These are phyloP conservation scores for Sipha flava DNA, from an alignment of 1,140 invertebrate genomes.

Conservation along the genomic window DNA sequence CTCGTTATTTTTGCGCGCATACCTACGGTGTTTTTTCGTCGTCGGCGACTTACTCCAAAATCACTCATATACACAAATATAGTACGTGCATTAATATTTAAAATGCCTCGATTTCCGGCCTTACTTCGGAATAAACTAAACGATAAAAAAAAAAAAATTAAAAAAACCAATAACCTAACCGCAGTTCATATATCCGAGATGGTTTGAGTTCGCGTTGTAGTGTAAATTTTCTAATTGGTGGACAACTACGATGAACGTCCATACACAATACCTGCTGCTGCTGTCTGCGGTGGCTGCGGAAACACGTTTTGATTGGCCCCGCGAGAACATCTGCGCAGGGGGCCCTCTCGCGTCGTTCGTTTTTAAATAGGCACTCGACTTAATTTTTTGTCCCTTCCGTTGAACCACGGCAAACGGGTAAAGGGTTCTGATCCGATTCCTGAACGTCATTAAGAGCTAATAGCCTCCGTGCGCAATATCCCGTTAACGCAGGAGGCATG, in stretches of 20 bases:
- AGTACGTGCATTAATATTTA: too few species aligned
- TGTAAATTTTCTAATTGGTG: background rate
- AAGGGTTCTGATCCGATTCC: background rate
- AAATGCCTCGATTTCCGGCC: too few species aligned
- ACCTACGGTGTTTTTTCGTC: background rate
- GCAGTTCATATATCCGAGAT: too few species aligned
- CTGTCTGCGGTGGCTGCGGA: too few species aligned
- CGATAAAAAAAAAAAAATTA: background rate
- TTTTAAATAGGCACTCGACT: background rate
- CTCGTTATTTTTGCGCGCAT: background rate
- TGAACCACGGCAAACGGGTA: background rate
- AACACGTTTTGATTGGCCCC: background rate
- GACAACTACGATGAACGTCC: background rate
- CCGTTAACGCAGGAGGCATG: background rate
- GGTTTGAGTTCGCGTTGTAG: too few species aligned
- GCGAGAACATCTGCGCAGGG: background rate
- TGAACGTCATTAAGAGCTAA: background rate
- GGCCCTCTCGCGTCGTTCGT: background rate
- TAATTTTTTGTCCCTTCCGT: background rate
- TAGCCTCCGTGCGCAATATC: background rate
- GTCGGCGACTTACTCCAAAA: too few species aligned
- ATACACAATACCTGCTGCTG: background rate
- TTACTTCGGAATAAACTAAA: too few species aligned
- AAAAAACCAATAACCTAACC: too few species aligned
- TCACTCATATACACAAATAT: too few species aligned